Conservation (phyloP, 2,113 vertebrate genomes). For the Oryzias curvinotus region DNA sequence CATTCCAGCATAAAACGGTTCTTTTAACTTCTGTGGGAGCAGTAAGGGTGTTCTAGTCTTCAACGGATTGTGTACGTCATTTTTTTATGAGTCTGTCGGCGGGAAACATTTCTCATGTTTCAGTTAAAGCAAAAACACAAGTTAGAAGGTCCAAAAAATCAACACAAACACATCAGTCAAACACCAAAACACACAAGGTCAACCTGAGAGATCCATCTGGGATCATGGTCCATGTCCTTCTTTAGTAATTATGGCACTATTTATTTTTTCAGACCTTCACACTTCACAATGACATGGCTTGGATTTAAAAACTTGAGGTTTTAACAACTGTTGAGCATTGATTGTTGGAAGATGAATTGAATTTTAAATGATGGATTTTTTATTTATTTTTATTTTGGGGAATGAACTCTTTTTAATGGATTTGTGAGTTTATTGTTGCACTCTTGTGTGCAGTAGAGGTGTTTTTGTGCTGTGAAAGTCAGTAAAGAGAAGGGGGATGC, state of each 20-base stretch:
- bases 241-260: constrained; percentile 83
- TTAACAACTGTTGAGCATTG: too few species aligned
- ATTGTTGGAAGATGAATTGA: too few species aligned
- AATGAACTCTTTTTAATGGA: too few species aligned
- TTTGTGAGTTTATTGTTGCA: too few species aligned
- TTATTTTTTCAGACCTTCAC: constrained; percentile 79
- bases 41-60: too few species aligned
- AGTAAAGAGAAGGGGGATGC: background rate
- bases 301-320: constrained; percentile 27
- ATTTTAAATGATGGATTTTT: too few species aligned
- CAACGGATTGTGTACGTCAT: background rate
- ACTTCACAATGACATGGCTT: constrained; percentile 61
- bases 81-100: background rate
- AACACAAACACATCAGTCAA: constrained; percentile 39
- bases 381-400: too few species aligned
- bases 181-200: constrained; percentile 40
- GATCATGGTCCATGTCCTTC: constrained; percentile 78
- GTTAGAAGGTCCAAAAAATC: constrained; percentile 37
- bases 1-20: too few species aligned
- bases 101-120: constrained; percentile 54
- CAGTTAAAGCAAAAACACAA: constrained; percentile 32
- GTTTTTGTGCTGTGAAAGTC: constrained; percentile 16
- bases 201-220: constrained; percentile 78
- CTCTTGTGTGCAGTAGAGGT: constrained; percentile 9
- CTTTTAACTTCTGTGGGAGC: too few species aligned